Conservation (phyloP, 2,113 vertebrate species). For the Hippoglossus stenolepis region DNA sequence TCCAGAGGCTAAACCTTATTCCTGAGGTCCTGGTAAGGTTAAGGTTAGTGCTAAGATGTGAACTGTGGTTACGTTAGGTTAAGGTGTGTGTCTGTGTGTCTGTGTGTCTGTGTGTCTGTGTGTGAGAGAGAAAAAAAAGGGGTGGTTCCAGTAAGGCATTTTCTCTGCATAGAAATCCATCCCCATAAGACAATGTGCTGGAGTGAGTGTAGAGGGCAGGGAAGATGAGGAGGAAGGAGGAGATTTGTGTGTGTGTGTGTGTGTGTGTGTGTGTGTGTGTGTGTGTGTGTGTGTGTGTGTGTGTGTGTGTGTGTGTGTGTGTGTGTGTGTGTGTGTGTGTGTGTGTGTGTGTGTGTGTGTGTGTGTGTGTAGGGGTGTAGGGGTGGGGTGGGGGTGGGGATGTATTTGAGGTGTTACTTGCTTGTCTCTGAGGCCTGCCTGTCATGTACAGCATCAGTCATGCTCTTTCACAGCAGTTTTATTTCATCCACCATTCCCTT, state of each 20-base stretch:
- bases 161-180: slow-evolving; percentile 63
- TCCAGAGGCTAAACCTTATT: too few species aligned
- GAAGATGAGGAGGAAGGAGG: too few species aligned
- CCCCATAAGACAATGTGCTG: slow-evolving; percentile 35
- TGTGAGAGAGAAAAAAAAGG: slow-evolving; percentile 5
- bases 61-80: too few species aligned
- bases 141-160: slow-evolving; percentile 49
- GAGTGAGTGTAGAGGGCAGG: too few species aligned
- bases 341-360: neutral
- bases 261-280: neutral
- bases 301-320: neutral
- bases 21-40: too few species aligned
- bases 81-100: too few species aligned
- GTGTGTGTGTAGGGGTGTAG: neutral
- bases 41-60: too few species aligned
- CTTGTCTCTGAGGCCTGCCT: slow-evolving; percentile 75
- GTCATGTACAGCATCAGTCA: slow-evolving; percentile 83
- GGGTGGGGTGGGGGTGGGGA: neutral
- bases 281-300: neutral
- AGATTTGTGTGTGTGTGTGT: slow-evolving; percentile 24
- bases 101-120: too few species aligned
- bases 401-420: slow-evolving; percentile 59
- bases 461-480: slow-evolving; percentile 81
- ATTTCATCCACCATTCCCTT: slow-evolving; percentile 82
- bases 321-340: too few species aligned